Conservation (phyloP, 2,888 invertebrate species). For the Sabellastarte sp. region DNA sequence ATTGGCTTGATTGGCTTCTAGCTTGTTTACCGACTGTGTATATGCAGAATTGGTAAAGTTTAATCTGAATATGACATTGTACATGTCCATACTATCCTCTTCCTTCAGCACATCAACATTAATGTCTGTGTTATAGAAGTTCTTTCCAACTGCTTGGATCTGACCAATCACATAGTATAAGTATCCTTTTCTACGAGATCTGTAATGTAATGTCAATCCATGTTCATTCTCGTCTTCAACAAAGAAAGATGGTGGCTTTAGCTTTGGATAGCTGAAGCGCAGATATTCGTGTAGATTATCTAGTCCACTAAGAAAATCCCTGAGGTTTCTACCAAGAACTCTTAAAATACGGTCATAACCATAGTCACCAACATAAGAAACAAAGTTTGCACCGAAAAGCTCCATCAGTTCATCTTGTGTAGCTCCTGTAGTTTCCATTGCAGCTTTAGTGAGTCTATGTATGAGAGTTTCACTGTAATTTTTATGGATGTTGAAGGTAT, state of each 20-base stretch:
- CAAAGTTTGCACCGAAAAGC: slow-evolving; percentile 91
- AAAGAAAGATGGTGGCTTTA: slow-evolving; percentile 91
- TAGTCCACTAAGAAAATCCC: slow-evolving; percentile 89
- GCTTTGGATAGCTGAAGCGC: slow-evolving; percentile 88
- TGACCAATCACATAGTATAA: slow-evolving; percentile 97
- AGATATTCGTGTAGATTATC: slow-evolving; percentile 97
- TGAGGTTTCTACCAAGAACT: slow-evolving; percentile 78
- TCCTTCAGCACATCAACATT: slow-evolving; percentile 84
- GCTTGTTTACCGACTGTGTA: slow-evolving; percentile 5
- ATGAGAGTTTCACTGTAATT: slow-evolving; percentile 89
- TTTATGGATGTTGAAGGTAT: slow-evolving; percentile 75
- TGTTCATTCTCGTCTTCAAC: slow-evolving; percentile 89
- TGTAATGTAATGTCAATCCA: slow-evolving; percentile 81
- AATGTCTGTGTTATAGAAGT: slow-evolving; percentile 92
- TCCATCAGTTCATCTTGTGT: slow-evolving; percentile 88
- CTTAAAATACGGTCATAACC: slow-evolving; percentile 74
- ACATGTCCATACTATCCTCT: slow-evolving; percentile 83
- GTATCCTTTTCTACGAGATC: slow-evolving; percentile 79
- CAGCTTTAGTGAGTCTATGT: slow-evolving; percentile 69
- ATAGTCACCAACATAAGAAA: slow-evolving; percentile 86
- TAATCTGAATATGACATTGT: slow-evolving; percentile 89
- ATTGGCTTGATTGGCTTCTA: neutral
- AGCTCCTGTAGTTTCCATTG: slow-evolving; percentile 63
- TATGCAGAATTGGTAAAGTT: slow-evolving; percentile 85
- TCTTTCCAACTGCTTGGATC: slow-evolving; percentile 73